Evolutionary conservation across 1,140 invertebrate genomes (phyloP).

Genomic region (Scaptomyza graminum): DNA sequence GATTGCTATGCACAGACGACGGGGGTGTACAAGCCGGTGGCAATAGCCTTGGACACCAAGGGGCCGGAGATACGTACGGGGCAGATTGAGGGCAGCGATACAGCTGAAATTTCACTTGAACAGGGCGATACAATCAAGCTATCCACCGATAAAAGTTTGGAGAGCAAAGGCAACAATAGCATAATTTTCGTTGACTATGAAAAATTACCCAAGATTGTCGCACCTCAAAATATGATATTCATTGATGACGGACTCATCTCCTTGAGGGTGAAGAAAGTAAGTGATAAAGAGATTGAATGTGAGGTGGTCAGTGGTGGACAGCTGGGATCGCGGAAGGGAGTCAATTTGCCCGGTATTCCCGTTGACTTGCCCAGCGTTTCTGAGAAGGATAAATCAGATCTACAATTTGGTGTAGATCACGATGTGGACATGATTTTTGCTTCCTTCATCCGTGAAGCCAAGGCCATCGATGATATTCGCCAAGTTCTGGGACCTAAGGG

Average conservation of each 20-base stretch:
- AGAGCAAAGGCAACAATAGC: slow-evolving; percentile 91
- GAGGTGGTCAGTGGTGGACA: slow-evolving; percentile 97
- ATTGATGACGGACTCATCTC: slow-evolving; percentile 99
- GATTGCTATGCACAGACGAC: slow-evolving; percentile 89
- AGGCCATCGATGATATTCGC: slow-evolving; percentile 94
- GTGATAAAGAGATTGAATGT: slow-evolving; percentile 86
- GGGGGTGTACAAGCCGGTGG: slow-evolving; percentile 80
- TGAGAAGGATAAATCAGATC: slow-evolving; percentile 97
- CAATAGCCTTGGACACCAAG: slow-evolving; percentile 97
- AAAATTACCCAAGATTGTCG: slow-evolving; percentile 96
- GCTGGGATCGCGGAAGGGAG: slow-evolving; percentile 96
- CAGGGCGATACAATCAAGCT: slow-evolving; percentile 92
- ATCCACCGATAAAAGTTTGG: slow-evolving; percentile 92
- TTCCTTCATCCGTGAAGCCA: slow-evolving; percentile 97
- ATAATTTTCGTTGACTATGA: slow-evolving; percentile 90
- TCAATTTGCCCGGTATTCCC: slow-evolving; percentile 96
- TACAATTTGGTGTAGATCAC: slow-evolving; percentile 96
- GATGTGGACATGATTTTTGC: slow-evolving; percentile 99
- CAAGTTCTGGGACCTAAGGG: slow-evolving; percentile 94
- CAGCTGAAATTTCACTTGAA: slow-evolving; percentile 92
- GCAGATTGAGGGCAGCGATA: slow-evolving; percentile 90
- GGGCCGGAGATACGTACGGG: slow-evolving; percentile 99
- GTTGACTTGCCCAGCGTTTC: slow-evolving; percentile 98
- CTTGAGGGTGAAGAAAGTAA: slow-evolving; percentile 89
- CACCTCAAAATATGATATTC: slow-evolving; percentile 92